Evolutionary conservation across 2,797 vertebrate species (phyloP).

Genomic region (Eutrigla gurnardus): DNA sequence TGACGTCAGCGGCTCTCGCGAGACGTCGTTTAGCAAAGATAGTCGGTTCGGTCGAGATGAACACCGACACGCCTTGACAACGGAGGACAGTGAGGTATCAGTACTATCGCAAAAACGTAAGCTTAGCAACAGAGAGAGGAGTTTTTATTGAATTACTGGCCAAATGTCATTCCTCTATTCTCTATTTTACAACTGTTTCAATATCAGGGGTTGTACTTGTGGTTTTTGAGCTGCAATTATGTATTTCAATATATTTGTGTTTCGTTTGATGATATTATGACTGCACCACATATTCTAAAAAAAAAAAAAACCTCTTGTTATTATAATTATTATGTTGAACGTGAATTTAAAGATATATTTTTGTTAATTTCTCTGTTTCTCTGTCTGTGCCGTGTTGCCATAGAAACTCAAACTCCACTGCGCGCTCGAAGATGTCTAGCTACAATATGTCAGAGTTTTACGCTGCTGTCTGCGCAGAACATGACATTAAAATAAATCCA

Average conservation of each 20-base stretch:
- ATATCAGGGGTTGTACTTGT: not conserved
- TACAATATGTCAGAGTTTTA: slow-evolving; percentile 63
- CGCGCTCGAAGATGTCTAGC: rapidly evolving
- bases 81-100: rapidly evolving
- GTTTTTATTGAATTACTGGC: not conserved
- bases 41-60: slow-evolving; percentile 12
- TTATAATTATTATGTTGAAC: too few species aligned
- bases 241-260: too few species aligned
- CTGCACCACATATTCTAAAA: too few species aligned
- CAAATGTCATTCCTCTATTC: not conserved
- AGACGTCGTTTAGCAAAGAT: slow-evolving; percentile 41
- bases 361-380: not conserved
- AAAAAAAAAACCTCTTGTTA: too few species aligned
- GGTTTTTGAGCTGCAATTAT: not conserved
- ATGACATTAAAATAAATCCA: slow-evolving; percentile 70
- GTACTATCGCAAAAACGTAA: rapidly evolving
- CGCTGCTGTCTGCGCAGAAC: slow-evolving; percentile 71
- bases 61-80: rapidly evolving
- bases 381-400: slow-evolving; percentile 22
- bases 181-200: not conserved
- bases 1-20: slow-evolving; percentile 71
- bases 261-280: too few species aligned
- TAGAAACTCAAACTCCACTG: not conserved
- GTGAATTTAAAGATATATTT: not conserved
- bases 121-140: too few species aligned